Conservation (phyloP, 2,113 vertebrate genomes). For the Collichthys lucidus region DNA sequence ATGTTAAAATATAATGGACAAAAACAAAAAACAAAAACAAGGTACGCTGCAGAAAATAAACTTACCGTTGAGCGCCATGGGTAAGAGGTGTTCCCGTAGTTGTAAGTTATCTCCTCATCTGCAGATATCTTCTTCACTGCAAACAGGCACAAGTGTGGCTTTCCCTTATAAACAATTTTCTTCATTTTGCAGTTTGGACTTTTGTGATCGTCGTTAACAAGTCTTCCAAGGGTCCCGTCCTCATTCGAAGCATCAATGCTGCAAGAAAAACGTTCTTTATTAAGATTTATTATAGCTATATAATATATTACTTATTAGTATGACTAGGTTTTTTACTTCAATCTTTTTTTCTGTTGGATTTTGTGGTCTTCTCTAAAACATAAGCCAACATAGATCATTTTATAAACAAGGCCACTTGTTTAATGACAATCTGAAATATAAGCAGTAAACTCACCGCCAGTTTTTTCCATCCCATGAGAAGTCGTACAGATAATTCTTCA, state of each 20-base stretch:
- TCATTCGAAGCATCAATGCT: conserved; percentile 56
- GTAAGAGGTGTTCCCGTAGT: conserved; percentile 24
- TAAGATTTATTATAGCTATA: too few species aligned
- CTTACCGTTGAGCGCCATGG: conserved; percentile 40
- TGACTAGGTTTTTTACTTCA: too few species aligned
- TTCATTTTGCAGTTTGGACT: conserved; percentile 64
- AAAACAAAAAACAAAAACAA: not conserved
- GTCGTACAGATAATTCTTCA: conserved; percentile 27
- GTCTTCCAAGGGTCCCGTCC: conserved; percentile 38
- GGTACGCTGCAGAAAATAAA: not conserved
- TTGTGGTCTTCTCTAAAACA: not conserved
- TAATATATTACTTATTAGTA: too few species aligned
- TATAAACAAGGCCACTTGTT: not conserved
- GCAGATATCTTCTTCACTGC: conserved; percentile 42
- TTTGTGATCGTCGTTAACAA: conserved; percentile 59
- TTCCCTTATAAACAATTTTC: conserved; percentile 33
- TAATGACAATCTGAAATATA: not conserved
- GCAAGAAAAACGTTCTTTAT: not conserved
- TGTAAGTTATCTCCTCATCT: conserved; percentile 58
- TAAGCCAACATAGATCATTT: not conserved
- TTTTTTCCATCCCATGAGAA: conserved; percentile 48
- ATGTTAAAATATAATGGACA: not conserved
- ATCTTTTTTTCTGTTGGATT: too few species aligned
- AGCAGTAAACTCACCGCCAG: conserved; percentile 48
- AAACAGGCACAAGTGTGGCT: conserved; percentile 66